Evolutionary conservation across 2,888 invertebrate genomes (phyloP).

Genomic region (Amiota mariae): DNA sequence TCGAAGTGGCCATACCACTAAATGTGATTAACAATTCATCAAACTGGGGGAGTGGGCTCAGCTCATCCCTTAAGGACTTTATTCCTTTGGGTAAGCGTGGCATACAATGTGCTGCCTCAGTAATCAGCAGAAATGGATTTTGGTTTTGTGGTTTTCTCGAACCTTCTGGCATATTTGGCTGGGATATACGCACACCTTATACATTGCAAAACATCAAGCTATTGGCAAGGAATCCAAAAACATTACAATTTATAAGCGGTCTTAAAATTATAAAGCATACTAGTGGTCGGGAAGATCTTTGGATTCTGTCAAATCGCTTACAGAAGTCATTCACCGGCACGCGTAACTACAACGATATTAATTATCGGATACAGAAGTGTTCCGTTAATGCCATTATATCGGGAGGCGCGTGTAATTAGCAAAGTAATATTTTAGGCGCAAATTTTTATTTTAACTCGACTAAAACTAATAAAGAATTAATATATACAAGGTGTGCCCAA

Average conservation of each 20-base stretch:
- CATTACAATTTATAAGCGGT: conserved; percentile 83
- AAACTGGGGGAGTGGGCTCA: no score
- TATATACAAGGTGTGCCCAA: no score
- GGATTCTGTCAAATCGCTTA: conserved; percentile 76
- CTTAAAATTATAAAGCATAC: conserved; percentile 79
- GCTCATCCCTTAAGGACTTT: conserved; percentile 75
- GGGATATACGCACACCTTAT: conserved; percentile 81
- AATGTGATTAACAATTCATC: conserved; percentile 76
- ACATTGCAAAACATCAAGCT: conserved; percentile 75
- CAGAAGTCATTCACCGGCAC: conserved; percentile 78
- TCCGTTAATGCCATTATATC: conserved; percentile 59
- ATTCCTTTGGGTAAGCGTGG: conserved; percentile 75
- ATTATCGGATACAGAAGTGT: conserved; percentile 65
- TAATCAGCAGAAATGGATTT: conserved; percentile 73
- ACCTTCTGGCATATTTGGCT: conserved; percentile 81
- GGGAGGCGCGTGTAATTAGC: conserved; percentile 48
- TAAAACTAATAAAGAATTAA: no score
- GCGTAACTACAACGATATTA: conserved; percentile 71
- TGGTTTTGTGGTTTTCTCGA: conserved; percentile 78
- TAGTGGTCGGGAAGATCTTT: conserved; percentile 77
- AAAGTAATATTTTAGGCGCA: no score
- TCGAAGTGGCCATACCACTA: conserved; percentile 77
- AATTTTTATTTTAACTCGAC: no score
- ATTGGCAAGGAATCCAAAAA: conserved; percentile 76
- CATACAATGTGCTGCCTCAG: conserved; percentile 82